A percentile compares a stretch with the other conserved stretches of the same genome.
These are phyloP conservation scores for Drosophila cyrtoloma DNA, from an alignment of 2,888 invertebrate genomes.

Conservation along the genomic window DNA sequence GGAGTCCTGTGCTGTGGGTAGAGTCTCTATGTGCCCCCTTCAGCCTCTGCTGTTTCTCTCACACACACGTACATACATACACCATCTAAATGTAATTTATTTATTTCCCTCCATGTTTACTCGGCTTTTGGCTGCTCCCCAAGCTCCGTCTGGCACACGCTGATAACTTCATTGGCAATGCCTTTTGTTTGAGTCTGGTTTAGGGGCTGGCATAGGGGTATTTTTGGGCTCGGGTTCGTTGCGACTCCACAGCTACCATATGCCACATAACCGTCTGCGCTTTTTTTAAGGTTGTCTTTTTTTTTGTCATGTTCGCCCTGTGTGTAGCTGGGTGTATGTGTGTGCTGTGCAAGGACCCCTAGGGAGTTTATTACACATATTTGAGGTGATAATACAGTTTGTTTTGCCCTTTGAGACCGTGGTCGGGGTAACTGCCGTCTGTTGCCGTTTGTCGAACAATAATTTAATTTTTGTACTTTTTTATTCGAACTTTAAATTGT, in stretches of 20 bases:
- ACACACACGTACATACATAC: neutral
- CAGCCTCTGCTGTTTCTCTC: neutral
- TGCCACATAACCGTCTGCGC: constrained; percentile 54
- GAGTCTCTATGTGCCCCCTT: neutral
- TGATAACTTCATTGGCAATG: constrained; percentile 78
- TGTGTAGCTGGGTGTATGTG: constrained; percentile 12
- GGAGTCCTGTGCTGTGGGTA: neutral
- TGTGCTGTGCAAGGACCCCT: constrained; percentile 53
- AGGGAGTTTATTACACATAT: constrained; percentile 80
- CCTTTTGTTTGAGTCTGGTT: constrained; percentile 62
- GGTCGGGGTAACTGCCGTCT: constrained; percentile 6
- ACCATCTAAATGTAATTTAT: constrained; percentile 65
- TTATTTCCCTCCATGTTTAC: constrained; percentile 68
- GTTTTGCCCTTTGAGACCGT: constrained; percentile 35
- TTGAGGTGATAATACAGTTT: constrained; percentile 79
- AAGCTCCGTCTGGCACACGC: constrained; percentile 70
- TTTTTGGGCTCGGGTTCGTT: constrained; percentile 6
- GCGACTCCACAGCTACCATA: constrained; percentile 45
- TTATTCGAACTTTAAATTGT: constrained; percentile 41
- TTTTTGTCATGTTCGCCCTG: constrained; percentile 42
- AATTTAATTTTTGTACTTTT: constrained; percentile 34
- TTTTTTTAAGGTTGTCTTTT: constrained; percentile 38
- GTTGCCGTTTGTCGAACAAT: constrained; percentile 59
- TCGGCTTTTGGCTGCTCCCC: constrained; percentile 67
- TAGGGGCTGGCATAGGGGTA: constrained; percentile 24